Conservation (phyloP, 2,888 invertebrate species). For the Plemyria rubiginata region DNA sequence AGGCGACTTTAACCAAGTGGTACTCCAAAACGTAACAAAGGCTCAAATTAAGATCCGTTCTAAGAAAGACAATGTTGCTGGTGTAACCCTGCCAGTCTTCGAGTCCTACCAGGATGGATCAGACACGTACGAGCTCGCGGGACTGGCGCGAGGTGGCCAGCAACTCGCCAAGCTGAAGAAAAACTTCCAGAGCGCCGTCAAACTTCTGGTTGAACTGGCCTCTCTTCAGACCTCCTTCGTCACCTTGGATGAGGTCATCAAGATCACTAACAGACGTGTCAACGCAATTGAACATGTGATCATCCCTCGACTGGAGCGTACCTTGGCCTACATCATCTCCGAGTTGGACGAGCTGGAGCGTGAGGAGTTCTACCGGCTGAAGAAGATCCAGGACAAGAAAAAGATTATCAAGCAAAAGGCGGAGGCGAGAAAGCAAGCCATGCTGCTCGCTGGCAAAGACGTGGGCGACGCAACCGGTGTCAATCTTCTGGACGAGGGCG, state of each 20-base stretch:
- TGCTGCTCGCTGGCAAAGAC: slow-evolving; percentile 54
- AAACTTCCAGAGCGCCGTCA: slow-evolving; percentile 98
- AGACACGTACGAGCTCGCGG: slow-evolving; percentile 98
- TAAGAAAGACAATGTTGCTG: slow-evolving; percentile 99
- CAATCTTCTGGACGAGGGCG: slow-evolving; percentile 93
- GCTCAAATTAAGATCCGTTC: slow-evolving; percentile 98
- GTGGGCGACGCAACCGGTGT: slow-evolving; percentile 75
- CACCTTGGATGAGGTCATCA: slow-evolving; percentile 99
- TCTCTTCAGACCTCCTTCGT: slow-evolving; percentile 99
- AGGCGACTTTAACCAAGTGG: slow-evolving; percentile 99
- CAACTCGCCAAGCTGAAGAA: slow-evolving; percentile 98
- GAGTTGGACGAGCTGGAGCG: slow-evolving; percentile 99
- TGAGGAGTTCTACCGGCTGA: slow-evolving; percentile 98
- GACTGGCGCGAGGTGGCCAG: slow-evolving; percentile 98
- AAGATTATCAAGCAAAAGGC: slow-evolving; percentile 90
- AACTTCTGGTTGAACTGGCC: slow-evolving; percentile 97
- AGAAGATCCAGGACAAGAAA: slow-evolving; percentile 98
- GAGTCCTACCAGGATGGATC: slow-evolving; percentile 97
- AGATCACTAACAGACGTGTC: slow-evolving; percentile 99
- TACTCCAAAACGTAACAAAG: slow-evolving; percentile 98
- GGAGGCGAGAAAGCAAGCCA: slow-evolving; percentile 79
- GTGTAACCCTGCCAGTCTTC: slow-evolving; percentile 98
- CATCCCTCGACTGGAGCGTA: slow-evolving; percentile 98
- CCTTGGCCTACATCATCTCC: slow-evolving; percentile 97
- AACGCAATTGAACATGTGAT: slow-evolving; percentile 99